Evolutionary conservation across 2,888 invertebrate genomes (phyloP).

Genomic region (Monoplex corrugatus): DNA sequence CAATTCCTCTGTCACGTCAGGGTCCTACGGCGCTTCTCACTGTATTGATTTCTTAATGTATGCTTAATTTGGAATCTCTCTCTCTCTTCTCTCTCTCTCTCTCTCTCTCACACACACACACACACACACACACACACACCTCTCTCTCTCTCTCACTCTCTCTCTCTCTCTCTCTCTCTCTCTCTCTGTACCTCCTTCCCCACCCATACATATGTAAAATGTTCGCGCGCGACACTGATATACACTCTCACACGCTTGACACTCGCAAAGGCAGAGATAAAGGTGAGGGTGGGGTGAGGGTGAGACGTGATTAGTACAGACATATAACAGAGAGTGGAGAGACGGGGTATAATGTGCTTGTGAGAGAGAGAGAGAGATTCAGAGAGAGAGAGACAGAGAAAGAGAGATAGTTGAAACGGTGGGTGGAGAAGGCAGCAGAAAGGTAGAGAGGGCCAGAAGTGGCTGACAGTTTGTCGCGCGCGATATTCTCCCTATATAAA

Average conservation of each 20-base stretch:
- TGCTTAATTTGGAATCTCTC: not conserved
- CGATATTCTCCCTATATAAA: conserved; percentile 33
- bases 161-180: conserved; percentile 19
- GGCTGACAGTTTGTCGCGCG: conserved; percentile 36
- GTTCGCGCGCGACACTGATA: conserved; percentile 15
- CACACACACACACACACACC: too few relatives aligned
- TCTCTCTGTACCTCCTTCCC: conserved; percentile 25
- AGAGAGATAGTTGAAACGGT: not conserved
- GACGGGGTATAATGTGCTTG: not conserved
- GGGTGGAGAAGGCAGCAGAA: not conserved
- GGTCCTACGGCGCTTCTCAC: not conserved
- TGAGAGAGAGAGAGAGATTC: not conserved
- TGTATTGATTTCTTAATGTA: not conserved
- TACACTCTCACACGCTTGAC: conserved; percentile 17
- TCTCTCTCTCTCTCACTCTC: conserved; percentile 4
- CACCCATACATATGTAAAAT: not conserved
- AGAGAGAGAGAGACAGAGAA: conserved; percentile 34
- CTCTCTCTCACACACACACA: too few relatives aligned
- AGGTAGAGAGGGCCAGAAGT: conserved; percentile 20
- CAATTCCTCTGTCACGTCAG: not conserved
- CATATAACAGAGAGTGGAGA: not conserved
- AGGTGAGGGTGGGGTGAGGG: conserved; percentile 9
- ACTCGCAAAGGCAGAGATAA: not conserved
- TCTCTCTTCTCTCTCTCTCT: conserved; percentile 5
- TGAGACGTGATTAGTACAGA: too few relatives aligned